phyloP scores from a whole-genome alignment of 2,113 vertebrate species.

The Rousettus leschenaultii region DNA sequence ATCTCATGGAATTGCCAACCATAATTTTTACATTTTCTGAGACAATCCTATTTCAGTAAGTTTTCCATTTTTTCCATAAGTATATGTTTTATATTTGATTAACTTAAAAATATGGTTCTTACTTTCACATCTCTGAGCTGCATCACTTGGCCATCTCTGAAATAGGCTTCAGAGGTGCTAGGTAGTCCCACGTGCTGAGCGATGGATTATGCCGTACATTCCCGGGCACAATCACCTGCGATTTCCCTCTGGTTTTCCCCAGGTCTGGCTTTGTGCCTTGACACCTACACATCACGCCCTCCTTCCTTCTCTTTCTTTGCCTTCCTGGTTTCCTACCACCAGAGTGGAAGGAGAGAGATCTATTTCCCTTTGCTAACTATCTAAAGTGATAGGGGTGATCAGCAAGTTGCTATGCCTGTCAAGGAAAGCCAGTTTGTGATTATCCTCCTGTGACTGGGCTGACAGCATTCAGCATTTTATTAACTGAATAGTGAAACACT shows the following conservation, averaged over 20 bases:
- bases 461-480: slow-evolving; percentile 57
- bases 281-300: neutral
- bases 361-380: slow-evolving; percentile 36
- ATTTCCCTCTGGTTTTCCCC: neutral
- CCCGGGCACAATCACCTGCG: neutral
- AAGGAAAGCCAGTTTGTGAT: slow-evolving; percentile 18
- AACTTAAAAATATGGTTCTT: neutral
- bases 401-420: slow-evolving; percentile 14
- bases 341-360: neutral
- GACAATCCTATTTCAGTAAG: neutral
- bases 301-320: neutral
- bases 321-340: neutral
- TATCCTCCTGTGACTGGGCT: slow-evolving; percentile 38
- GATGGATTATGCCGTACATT: neutral
- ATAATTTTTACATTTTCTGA: neutral
- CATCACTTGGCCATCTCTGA: neutral
- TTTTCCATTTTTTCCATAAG: neutral
- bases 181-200: neutral
- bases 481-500: slow-evolving; percentile 23
- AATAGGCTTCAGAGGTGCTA: neutral
- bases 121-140: neutral
- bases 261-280: neutral
- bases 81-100: neutral
- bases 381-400: neutral
- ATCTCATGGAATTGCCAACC: neutral